Conservation (phyloP, 2,888 invertebrate species). For the Cephus runcator region DNA sequence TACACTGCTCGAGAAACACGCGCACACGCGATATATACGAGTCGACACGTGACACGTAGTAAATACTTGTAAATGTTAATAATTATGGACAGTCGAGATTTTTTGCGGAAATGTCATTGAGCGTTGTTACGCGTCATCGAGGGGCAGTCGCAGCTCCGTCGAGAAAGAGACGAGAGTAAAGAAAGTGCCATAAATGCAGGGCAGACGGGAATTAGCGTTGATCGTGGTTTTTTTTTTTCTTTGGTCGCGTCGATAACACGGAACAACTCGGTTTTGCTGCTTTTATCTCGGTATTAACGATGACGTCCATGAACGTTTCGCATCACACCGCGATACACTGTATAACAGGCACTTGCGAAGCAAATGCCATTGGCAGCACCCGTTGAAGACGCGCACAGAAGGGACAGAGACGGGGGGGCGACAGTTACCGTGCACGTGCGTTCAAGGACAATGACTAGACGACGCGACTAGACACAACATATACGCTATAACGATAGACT, state of each 20-base stretch:
- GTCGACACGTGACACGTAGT: not conserved
- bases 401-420: not conserved
- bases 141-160: too few species aligned
- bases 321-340: not conserved
- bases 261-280: not conserved
- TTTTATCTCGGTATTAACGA: slow-evolving; percentile 9
- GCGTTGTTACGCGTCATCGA: not conserved
- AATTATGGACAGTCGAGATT: not conserved
- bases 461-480: not conserved
- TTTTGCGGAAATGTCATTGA: not conserved
- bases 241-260: not conserved
- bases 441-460: not conserved
- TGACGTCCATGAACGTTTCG: slow-evolving; percentile 1
- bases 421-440: not conserved
- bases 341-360: slow-evolving; percentile 34
- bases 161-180: not conserved
- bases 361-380: slow-evolving; percentile 29
- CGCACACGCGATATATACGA: not conserved
- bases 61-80: not conserved
- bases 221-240: not conserved
- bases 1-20: not conserved
- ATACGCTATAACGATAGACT: not conserved
- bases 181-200: not conserved
- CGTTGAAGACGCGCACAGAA: not conserved
- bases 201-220: not conserved